Evolutionary conservation across 1,140 invertebrate genomes (phyloP), one percentile per base, ranked within the genome.

Genomic region (Hyles vespertilio): DNA sequence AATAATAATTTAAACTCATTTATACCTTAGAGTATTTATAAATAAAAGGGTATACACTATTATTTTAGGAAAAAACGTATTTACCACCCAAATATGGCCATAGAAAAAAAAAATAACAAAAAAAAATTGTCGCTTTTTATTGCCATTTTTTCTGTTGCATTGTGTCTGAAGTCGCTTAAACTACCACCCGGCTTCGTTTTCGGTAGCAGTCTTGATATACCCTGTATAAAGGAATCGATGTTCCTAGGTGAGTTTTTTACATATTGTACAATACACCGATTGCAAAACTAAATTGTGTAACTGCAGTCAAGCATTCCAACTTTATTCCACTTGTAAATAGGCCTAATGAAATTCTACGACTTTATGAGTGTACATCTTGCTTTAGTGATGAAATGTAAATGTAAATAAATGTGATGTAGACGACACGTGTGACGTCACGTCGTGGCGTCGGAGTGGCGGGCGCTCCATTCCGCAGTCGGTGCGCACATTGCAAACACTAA

Each of bases 241-340:
- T 86, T 87, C 84, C 84, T 87, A 84, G 68, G 71, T 77, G 66
- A 79, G 70, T 77, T 80, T 79, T 78, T 59, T 67, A 78, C 66
- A 77, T 72, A 66, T 76, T 77, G 74, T 81, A 84, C 71, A 75
- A 77, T 79, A 75, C 68, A 77, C 65, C 61, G 56, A 67, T 77
- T 52, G 72, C 79, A 77, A 10, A 80, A 71, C 76, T 73, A 70
- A 79, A 80, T 77, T 77, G 72, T 80, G 72, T 84, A 46, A 79
- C 64, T 76, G 69, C 74, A 79, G 82, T 79, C 67, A 84, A 80
- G 86, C 86, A 89, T 89, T 89, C 86, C 86, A 89, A 82, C 72
- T 79, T 71, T 81, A 89, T 89, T 89, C 86, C 86, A 89, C 77
- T 79, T 89, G 86, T 89, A 89, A 86, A 89, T 89, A 87, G 86